Conservation (phyloP, 2,888 invertebrate species). For the Aphidius colemani region DNA sequence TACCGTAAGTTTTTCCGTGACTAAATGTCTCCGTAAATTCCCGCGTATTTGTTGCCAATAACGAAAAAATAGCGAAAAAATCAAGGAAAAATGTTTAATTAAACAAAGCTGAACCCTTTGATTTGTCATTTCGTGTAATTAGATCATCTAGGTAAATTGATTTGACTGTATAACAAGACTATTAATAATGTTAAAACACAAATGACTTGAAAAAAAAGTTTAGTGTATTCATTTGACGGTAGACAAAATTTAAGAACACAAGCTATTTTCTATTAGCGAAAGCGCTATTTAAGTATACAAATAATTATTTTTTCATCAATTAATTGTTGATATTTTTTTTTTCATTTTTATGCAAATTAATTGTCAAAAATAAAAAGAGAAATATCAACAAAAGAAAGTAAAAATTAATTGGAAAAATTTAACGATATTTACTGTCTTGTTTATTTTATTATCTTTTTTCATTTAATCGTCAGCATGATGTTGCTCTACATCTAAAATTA, state of each 20-base stretch:
- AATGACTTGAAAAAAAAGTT: background rate
- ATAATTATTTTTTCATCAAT: too few relatives aligned
- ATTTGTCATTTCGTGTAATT: slow-evolving; percentile 16
- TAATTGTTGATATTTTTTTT: too few relatives aligned
- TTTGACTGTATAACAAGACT: background rate
- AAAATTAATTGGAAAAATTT: slow-evolving; percentile 12
- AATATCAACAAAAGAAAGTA: too few relatives aligned
- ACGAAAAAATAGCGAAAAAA: too few relatives aligned
- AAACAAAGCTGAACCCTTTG: slow-evolving; percentile 13
- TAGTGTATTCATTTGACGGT: background rate
- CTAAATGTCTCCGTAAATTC: too few relatives aligned
- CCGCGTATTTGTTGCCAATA: too few relatives aligned
- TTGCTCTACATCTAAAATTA: slow-evolving; percentile 17
- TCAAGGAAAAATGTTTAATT: background rate
- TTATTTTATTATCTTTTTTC: slow-evolving; percentile 12
- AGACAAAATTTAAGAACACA: background rate
- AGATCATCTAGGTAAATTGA: background rate
- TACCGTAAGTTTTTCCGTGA: too few relatives aligned
- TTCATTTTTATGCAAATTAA: too few relatives aligned
- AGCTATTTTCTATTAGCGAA: too few relatives aligned
- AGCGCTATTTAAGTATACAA: too few relatives aligned
- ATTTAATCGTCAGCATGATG: slow-evolving; percentile 1
- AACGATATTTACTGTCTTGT: slow-evolving; percentile 20
- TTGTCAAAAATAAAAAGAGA: background rate
- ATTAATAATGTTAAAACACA: slow-evolving; percentile 10